Evolutionary conservation across 2,113 vertebrate species (phyloP).

Genomic region (Colaptes auratus): DNA sequence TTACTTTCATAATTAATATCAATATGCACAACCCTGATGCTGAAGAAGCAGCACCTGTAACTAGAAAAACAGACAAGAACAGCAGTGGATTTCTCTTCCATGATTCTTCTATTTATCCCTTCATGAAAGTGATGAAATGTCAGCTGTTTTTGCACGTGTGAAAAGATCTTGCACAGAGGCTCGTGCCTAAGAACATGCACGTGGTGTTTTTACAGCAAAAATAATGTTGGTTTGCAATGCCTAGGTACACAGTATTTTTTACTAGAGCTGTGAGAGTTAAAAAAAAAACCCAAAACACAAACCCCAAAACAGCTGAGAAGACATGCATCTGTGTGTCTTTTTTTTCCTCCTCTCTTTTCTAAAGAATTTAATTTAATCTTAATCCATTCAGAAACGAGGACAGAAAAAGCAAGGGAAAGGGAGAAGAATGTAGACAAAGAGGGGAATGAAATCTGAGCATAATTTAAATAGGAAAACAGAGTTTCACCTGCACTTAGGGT

Average conservation of each 20-base stretch:
- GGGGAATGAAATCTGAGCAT: not conserved
- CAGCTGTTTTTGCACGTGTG: slow-evolving; percentile 56
- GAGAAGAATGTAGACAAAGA: not conserved
- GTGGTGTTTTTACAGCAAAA: slow-evolving; percentile 73
- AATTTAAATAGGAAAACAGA: slow-evolving; percentile 12
- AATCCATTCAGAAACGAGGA: slow-evolving; percentile 29
- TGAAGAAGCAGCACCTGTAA: slow-evolving; percentile 12
- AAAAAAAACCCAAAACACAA: not conserved
- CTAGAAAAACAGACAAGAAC: slow-evolving; percentile 20
- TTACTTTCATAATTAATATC: not conserved
- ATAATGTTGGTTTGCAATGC: slow-evolving; percentile 68
- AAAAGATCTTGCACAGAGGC: slow-evolving; percentile 66
- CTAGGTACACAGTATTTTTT: slow-evolving; percentile 65
- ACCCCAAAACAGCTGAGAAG: slow-evolving; percentile 28
- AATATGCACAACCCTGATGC: not conserved
- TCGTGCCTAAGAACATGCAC: slow-evolving; percentile 35
- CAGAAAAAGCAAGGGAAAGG: not conserved
- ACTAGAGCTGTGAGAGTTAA: slow-evolving; percentile 60
- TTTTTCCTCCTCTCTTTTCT: slow-evolving; percentile 19
- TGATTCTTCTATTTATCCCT: slow-evolving; percentile 37
- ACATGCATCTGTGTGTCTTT: not conserved
- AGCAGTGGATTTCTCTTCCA: slow-evolving; percentile 19
- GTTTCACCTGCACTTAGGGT: slow-evolving; percentile 3
- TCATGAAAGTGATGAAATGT: slow-evolving; percentile 62
- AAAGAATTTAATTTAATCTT: slow-evolving; percentile 41